Percentiles rank a stretch among this genome's conserved stretches.
Conservation (phyloP, 2,888 invertebrate genomes). For the Agrochola lota region DNA sequence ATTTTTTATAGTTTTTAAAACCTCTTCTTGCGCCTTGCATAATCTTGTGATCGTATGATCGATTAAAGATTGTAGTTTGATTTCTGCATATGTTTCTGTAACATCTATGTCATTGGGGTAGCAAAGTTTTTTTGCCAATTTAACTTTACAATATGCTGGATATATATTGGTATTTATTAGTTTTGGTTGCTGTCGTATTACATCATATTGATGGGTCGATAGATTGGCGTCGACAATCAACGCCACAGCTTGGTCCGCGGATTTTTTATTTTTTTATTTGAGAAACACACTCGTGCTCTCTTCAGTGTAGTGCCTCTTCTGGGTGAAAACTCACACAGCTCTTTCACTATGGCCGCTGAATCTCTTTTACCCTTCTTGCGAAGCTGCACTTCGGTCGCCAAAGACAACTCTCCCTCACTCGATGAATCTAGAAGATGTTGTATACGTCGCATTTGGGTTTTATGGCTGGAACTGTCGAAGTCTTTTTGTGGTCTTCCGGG, state of each 20-base stretch:
- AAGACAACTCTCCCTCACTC: too few species aligned
- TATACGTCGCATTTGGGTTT: neutral
- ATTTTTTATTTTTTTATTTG: neutral
- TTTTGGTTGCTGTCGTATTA: neutral
- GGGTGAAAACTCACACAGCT: neutral
- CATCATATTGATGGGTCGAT: neutral
- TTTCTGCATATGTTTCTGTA: slow-evolving; percentile 3
- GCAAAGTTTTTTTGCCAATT: neutral
- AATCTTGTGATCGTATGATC: neutral
- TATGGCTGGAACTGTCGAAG: neutral
- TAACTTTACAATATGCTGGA: too few species aligned
- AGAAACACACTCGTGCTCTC: too few species aligned
- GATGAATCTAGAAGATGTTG: too few species aligned
- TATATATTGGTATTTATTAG: too few species aligned
- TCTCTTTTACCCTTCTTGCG: neutral
- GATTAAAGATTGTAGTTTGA: neutral
- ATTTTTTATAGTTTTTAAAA: neutral
- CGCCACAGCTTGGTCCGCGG: neutral
- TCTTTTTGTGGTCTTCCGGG: neutral
- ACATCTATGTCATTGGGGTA: slow-evolving; percentile 2
- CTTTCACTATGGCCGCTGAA: neutral
- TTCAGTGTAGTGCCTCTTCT: neutral
- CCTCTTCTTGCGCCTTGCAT: slow-evolving; percentile 2
- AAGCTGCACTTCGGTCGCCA: neutral
- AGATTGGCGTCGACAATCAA: neutral